Base-by-base conservation (phyloP, 2,888 invertebrate genomes). In the Ennomos fuscantarius region DNA sequence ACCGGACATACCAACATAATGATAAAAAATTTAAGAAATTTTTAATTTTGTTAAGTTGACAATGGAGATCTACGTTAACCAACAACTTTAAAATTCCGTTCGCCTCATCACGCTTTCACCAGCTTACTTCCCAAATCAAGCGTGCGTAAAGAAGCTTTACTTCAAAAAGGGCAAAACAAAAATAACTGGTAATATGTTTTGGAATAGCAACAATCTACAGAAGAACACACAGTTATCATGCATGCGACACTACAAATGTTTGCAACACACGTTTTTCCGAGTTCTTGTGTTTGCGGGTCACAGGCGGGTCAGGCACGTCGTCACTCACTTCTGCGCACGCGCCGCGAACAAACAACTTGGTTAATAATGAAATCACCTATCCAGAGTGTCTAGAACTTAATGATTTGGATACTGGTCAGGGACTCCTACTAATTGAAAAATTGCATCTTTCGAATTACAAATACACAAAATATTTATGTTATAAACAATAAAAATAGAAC, bases 261-360 rank as follows among this genome's bases (percentile, higher is more conserved):
- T 53, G 41, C 45, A 68, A 70, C 70, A 65, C 64, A 70, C 70
- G 65, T 62, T 66, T 69, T 31, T 67, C 65, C 12, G 62, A 49
- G 53, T 41, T 49, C 53, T 59, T 59, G 48, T 59, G 49, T 49
- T 59, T 59, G 49, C 58, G 58, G 36, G 53, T 49, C 32, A 59
- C 49, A 8, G 53, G 53, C 24, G 49, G 53, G 9, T 54, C 53
- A 1, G 49, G 53, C 11, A 11, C 52, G 36, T 59, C 53, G 35
- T 53, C 53, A 44, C 8, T 43, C 43, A 41, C 40, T n/a, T 58
- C 58, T 58, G 44, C 36, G 32, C 34, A 31, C 44, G 34, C 44
- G 44, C 43, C 53, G 12, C 31, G 48, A 36, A 58, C 48, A 53
- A 58, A 57, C 51, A 55, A 50, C 35, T 48, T 41, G 33, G 40